Evolutionary conservation across 2,113 vertebrate genomes (phyloP).

Genomic region (Cnemophilus loriae): DNA sequence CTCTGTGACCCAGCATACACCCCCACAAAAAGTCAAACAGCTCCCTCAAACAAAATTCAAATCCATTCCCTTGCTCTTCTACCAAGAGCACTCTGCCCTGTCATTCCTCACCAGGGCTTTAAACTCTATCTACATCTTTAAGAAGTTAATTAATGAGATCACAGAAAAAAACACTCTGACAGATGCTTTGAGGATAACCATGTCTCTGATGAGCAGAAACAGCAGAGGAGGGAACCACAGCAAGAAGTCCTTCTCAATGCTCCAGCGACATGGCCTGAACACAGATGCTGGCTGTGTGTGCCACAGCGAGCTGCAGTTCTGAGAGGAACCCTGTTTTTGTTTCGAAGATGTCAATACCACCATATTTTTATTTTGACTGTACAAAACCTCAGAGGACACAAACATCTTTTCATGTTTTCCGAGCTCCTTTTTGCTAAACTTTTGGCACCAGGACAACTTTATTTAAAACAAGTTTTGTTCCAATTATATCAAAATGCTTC

Average conservation of each 20-base stretch:
- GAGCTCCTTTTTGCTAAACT: not conserved
- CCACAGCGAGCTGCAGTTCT: rapidly evolving
- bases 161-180: not conserved
- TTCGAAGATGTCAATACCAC: not conserved
- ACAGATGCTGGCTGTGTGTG: not conserved
- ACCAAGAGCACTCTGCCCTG: not conserved
- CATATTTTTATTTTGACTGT: not conserved
- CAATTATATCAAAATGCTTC: not conserved
- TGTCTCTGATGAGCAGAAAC: not conserved
- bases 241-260: not conserved
- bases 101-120: not conserved
- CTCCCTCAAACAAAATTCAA: not conserved
- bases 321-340: not conserved
- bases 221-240: not conserved
- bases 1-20: not conserved
- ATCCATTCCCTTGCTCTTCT: not conserved
- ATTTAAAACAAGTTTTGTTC: not conserved
- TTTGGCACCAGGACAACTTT: not conserved
- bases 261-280: not conserved
- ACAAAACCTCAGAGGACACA: not conserved
- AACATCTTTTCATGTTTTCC: not conserved
- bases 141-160: not conserved
- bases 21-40: not conserved
- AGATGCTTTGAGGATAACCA: not conserved
- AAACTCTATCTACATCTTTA: not conserved